Base-by-base conservation (phyloP, 2,888 invertebrate genomes). In the Anoncus sp. region DNA sequence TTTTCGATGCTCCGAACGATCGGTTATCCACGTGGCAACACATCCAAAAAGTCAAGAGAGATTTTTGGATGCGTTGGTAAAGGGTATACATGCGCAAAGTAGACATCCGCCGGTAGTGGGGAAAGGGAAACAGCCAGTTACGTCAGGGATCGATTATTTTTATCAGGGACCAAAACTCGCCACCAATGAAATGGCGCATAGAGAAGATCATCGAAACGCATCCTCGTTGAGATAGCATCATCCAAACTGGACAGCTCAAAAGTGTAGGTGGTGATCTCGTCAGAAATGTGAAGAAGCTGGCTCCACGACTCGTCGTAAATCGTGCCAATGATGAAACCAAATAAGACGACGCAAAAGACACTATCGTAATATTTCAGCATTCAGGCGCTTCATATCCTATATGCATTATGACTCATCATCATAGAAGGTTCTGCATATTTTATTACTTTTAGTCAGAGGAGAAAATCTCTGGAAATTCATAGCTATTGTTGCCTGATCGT, bases 31-130 rank as follows among this genome's bases (percentile, higher is more conserved):
- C n/a, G n/a, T n/a, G n/a, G n/a, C n/a, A n/a, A n/a, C n/a, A n/a
- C n/a, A n/a, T n/a, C n/a, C n/a, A n/a, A n/a, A n/a, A n/a, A n/a
- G n/a, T n/a, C 78, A 73, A 67, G 24, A 79, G 79, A 22, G 62
- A 81, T 20, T 80, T 83, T 24, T 84, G 80, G 82, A 14, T 31
- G 1, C 49, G 82, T 9, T 83, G 81, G 82, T 49, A 69, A 7
- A 65, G 63, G 1, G 83, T 82, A 9, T 84, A 84, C 7, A 7
- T 82, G 3, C 72, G 80, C 20, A 77, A n/a, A n/a, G n/a, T n/a
- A 81, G 78, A 79, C 9, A 43, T 78, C 14, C 60, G 82, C 1
- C 71, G 18, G 7, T 81, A 81, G 27, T 83, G 78, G 83, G 3
- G 16, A 9, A 67, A 24, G 4, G 31, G 60, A 10, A 31, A 40